Evolutionary conservation across 2,113 vertebrate genomes (phyloP).

Genomic region (Pitta sordida): DNA sequence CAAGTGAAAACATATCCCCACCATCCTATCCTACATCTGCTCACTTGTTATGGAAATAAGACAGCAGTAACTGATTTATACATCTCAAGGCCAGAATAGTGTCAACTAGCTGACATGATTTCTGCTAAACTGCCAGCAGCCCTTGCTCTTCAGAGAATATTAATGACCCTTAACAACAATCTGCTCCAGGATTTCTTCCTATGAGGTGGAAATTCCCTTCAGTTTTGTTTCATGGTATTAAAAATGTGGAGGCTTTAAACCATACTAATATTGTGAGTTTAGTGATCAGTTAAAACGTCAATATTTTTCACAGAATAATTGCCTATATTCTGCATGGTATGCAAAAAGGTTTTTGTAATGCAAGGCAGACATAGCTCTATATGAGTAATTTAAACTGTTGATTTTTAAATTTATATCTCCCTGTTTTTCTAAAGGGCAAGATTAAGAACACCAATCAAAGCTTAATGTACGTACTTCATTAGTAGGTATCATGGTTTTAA

Average conservation of each 20-base stretch:
- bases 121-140: constrained; percentile 5
- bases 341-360: background rate
- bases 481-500: background rate
- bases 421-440: background rate
- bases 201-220: background rate
- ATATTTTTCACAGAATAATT: background rate
- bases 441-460: background rate
- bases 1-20: background rate
- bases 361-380: background rate
- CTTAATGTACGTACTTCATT: background rate
- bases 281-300: background rate
- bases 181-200: background rate
- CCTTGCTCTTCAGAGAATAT: background rate
- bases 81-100: background rate
- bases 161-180: background rate
- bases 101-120: background rate
- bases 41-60: background rate
- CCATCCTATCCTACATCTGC: background rate
- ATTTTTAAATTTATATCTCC: background rate
- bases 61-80: background rate
- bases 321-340: background rate
- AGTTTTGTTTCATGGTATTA: background rate
- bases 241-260: background rate
- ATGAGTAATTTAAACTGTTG: background rate
- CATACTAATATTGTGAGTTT: background rate